Evolutionary conservation across 2,113 vertebrate genomes (phyloP), one percentile per base, ranked within the genome.

Genomic region (Pyrgilauda ruficollis): DNA sequence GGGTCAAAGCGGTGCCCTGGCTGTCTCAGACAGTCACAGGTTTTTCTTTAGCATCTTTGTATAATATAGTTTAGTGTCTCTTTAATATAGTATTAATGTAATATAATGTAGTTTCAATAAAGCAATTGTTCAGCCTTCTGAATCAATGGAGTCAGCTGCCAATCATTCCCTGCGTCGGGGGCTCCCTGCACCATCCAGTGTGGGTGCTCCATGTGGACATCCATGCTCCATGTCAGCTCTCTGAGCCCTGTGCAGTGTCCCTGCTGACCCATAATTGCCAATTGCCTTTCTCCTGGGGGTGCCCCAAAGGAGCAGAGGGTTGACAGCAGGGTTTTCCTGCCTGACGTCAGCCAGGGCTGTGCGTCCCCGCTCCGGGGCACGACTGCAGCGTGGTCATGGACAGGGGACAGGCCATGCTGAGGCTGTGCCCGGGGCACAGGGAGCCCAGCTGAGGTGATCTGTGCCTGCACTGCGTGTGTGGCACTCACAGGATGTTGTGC

Each of bases 351-450:
- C 13, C 63, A 19, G 30, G 72, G 37, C 4, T 46, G n/a, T 7
- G 2, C 2, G 1, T 52, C 75, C 56, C 41, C 0, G 0, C 64
- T n/a, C 9, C 7, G 1, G 33, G 28, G 35, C 56, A 13, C 0
- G 0, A 4, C 13, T 5, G 41, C 35, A 63, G 2, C 0, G 0
- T 10, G 17, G 8, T 4, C 52, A 15, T 6, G 21, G 46, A 52
- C 27, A 86, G 41, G 41, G 41, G 81, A 30, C n/a, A 63, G 61
- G 31, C 46, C 11, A 6, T 26, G 47, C 41, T 49, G 59, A 27
- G 30, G 3, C 55, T 37, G 7, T 69, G 55, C 61, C 46, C 46
- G 10, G 43, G 67, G 70, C 61, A 70, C 61, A 52, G 75, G 17
- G 26, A 87, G 44, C 35, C 80, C 73, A 37, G 68, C 26, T 59